Percentiles rank a stretch among this genome's conserved stretches.
These are phyloP conservation scores for Strigamia maritima DNA, from an alignment of 2,888 invertebrate genomes.

Conservation along the genomic window DNA sequence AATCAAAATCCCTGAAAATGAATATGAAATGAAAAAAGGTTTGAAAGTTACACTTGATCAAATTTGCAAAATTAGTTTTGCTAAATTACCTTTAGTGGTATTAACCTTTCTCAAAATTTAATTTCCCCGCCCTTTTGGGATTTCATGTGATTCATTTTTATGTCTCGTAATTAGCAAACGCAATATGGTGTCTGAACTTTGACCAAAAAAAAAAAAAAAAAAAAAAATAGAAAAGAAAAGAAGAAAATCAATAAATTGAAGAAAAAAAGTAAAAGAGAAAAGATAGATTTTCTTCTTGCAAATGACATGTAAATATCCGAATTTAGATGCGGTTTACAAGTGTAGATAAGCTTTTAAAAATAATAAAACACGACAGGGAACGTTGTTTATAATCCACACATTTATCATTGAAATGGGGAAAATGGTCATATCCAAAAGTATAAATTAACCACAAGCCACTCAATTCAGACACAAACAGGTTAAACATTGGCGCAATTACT, in stretches of 20 bases:
- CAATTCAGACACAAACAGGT: not conserved
- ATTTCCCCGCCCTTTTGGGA: not conserved
- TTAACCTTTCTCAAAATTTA: not conserved
- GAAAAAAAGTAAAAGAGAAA: not conserved
- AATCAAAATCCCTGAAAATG: not conserved
- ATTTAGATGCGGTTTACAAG: not conserved
- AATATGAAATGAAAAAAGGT: not conserved
- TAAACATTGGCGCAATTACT: not conserved
- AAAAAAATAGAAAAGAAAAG: not conserved
- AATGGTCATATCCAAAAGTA: not conserved
- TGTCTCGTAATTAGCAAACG: not conserved
- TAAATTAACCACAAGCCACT: conserved; percentile 4
- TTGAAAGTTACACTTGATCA: not conserved
- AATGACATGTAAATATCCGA: not conserved
- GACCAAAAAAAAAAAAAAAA: not conserved
- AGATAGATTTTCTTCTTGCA: not conserved
- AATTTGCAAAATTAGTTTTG: not conserved
- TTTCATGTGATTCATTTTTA: conserved; percentile 4
- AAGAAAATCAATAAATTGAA: not conserved
- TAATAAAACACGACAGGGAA: not conserved
- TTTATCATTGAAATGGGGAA: not conserved
- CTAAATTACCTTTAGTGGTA: not conserved
- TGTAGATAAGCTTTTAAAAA: not conserved
- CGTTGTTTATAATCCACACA: conserved; percentile 4
- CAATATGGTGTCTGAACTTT: not conserved